A percentile compares a stretch with the other conserved stretches of the same genome.
Conservation (phyloP, 2,797 vertebrate species). For the Sebastes glaucus region DNA sequence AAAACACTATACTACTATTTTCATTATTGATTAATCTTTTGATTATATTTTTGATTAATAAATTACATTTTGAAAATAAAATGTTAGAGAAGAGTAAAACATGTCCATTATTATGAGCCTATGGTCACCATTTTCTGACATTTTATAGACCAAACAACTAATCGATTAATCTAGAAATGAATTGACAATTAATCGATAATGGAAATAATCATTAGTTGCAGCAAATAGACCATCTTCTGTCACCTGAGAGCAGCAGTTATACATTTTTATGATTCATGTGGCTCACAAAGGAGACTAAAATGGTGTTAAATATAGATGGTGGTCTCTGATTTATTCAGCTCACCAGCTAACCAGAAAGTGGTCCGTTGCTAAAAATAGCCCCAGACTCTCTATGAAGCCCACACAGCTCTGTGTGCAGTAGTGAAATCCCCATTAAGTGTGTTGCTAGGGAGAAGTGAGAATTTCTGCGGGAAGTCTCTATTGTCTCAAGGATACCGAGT, state of each 20-base stretch:
- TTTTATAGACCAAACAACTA: no score
- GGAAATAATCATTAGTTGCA: no score
- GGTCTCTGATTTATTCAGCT: conserved; percentile 16
- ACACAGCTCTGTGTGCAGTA: conserved; percentile 28
- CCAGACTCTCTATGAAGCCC: conserved; percentile 10
- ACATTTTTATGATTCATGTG: neutral
- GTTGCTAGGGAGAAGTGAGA: conserved; percentile 74
- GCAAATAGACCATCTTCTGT: conserved; percentile 6
- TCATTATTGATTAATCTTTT: no score
- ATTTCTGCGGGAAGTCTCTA: conserved; percentile 51
- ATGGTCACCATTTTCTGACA: no score
- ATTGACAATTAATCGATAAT: no score
- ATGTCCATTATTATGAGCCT: no score
- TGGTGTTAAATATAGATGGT: neutral
- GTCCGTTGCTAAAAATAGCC: conserved; percentile 70
- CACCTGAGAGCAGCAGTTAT: neutral
- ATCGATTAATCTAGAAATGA: no score
- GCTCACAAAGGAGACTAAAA: neutral
- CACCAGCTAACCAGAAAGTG: neutral
- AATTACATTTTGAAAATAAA: no score
- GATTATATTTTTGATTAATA: no score
- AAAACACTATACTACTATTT: no score
- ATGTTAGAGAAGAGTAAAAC: no score
- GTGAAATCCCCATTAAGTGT: conserved; percentile 54
- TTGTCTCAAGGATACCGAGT: conserved; percentile 65